Evolutionary conservation across 2,113 vertebrate species (phyloP).

Genomic region (Otocyon megalotis): DNA sequence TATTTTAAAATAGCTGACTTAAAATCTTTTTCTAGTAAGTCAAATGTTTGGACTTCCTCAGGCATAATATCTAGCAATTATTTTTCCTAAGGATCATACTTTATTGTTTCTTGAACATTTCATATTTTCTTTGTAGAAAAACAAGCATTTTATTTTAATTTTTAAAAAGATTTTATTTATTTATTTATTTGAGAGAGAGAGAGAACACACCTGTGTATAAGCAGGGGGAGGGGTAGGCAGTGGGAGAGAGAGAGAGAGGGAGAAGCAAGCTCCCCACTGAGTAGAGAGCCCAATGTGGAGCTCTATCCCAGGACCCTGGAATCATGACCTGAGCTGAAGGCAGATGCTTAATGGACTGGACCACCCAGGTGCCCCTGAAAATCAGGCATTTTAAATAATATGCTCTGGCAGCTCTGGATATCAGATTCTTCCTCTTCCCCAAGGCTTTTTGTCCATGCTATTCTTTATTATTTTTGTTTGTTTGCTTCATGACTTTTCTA

Average conservation of each 20-base stretch:
- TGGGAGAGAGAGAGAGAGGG: too few relatives aligned
- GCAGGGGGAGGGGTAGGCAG: too few relatives aligned
- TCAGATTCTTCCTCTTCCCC: background rate
- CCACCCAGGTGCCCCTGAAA: background rate
- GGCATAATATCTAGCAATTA: background rate
- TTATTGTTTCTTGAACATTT: background rate
- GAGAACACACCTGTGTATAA: too few relatives aligned
- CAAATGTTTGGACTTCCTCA: background rate
- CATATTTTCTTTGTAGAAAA: background rate
- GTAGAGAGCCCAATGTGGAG: too few relatives aligned
- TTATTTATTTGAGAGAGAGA: too few relatives aligned
- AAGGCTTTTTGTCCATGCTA: background rate
- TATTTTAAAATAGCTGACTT: background rate
- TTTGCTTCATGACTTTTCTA: background rate
- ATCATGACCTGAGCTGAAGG: too few relatives aligned
- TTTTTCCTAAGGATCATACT: background rate
- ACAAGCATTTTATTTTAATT: too few relatives aligned
- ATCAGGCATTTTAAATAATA: background rate
- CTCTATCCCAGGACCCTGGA: too few relatives aligned
- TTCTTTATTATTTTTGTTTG: background rate
- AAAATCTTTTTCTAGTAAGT: background rate
- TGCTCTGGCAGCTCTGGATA: too few relatives aligned
- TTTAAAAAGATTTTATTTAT: too few relatives aligned
- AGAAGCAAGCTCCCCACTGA: too few relatives aligned
- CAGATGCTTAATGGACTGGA: too few relatives aligned